These are phyloP conservation scores for Channa maculata DNA, from an alignment of 2,113 vertebrate species.

Conservation along the genomic window DNA sequence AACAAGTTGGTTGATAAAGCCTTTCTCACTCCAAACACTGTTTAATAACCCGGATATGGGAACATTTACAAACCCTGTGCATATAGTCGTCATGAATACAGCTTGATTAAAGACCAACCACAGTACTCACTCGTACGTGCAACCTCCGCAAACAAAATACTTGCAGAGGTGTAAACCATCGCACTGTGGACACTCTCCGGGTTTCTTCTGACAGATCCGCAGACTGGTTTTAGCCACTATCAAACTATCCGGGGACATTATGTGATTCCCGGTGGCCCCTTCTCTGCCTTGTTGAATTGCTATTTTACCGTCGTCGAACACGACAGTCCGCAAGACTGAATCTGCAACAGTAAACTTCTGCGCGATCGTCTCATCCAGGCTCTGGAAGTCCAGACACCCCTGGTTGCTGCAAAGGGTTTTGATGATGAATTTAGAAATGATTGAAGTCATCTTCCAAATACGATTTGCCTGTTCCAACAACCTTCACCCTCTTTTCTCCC, in stretches of 20 bases:
- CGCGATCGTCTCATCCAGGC: conserved; percentile 42
- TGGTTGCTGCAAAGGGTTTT: conserved; percentile 69
- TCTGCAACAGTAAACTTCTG: conserved; percentile 25
- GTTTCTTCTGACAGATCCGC: conserved; percentile 69
- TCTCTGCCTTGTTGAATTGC: conserved; percentile 40
- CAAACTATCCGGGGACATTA: conserved; percentile 57
- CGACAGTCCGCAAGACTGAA: conserved; percentile 22
- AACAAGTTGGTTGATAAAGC: too few species aligned
- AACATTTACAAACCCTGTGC: too few species aligned
- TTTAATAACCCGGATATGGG: too few species aligned
- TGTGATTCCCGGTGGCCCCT: not conserved
- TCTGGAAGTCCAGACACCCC: conserved; percentile 66
- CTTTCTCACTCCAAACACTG: too few species aligned
- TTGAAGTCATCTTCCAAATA: conserved; percentile 43
- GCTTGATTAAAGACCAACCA: not conserved
- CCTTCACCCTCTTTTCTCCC: too few species aligned
- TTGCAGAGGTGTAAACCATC: conserved; percentile 77
- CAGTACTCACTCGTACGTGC: conserved; percentile 74
- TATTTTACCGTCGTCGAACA: conserved; percentile 64
- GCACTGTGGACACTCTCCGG: conserved; percentile 64
- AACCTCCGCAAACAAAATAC: conserved; percentile 75
- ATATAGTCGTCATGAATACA: too few species aligned
- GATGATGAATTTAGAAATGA: conserved; percentile 39
- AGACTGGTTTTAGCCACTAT: conserved; percentile 75
- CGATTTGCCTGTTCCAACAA: too few species aligned